Conservation (phyloP, 1,140 invertebrate genomes). For the Caenorhabditis remanei region DNA sequence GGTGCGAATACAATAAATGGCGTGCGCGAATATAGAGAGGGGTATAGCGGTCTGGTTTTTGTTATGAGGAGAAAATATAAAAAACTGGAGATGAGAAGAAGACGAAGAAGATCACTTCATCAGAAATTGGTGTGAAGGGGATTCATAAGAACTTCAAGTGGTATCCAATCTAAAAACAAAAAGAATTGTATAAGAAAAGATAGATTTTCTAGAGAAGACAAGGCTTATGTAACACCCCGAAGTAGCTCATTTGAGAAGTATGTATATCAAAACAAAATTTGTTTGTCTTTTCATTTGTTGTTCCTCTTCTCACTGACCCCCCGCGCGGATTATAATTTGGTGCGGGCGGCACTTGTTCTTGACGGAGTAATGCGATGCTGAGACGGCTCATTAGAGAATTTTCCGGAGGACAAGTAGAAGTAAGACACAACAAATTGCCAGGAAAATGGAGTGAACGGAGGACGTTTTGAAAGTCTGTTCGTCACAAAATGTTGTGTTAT, state of each 20-base stretch:
- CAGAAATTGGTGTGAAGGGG: neutral
- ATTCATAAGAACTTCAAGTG: neutral
- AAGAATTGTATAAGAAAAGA: neutral
- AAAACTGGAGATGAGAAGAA: neutral
- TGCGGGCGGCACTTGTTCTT: conserved; percentile 48
- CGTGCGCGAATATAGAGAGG: conserved; percentile 44
- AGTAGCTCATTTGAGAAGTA: conserved; percentile 14
- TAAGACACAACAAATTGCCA: conserved; percentile 24
- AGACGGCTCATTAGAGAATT: conserved; percentile 48
- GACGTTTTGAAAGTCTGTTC: conserved; percentile 4
- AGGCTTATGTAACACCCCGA: neutral
- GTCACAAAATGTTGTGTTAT: conserved; percentile 12
- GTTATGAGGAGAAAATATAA: conserved; percentile 25
- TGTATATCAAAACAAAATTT: conserved; percentile 46
- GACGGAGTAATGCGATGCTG: conserved; percentile 46
- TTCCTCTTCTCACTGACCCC: conserved; percentile 45
- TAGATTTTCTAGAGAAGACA: neutral
- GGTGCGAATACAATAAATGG: conserved; percentile 54
- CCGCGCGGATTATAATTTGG: conserved; percentile 49
- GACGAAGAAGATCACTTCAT: neutral
- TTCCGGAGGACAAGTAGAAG: neutral
- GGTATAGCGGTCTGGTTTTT: conserved; percentile 41
- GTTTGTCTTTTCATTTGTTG: conserved; percentile 55
- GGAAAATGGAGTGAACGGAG: conserved; percentile 32
- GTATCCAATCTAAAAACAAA: neutral